Base-by-base conservation (phyloP, 1,140 invertebrate genomes). In the Diabrotica virgifera region DNA sequence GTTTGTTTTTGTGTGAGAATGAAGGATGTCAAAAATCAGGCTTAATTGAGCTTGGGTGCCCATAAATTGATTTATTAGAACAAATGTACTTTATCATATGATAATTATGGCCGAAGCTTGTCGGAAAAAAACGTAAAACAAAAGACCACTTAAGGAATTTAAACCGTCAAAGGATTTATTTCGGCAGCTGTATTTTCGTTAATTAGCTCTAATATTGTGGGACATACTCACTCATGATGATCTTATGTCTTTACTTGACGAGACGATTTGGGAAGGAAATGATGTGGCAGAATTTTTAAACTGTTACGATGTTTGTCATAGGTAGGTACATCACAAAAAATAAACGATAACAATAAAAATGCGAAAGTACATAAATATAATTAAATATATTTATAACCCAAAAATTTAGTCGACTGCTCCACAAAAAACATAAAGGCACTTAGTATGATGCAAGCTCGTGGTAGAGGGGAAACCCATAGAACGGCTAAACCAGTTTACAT, bases 31-130 rank as follows among this genome's bases (percentile, higher is more conserved):
- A 46, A 46, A 46, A 46, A 46, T 46, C 40, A 46, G 40, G n/a
- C 40, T 46, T 46, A 46, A 46, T 46, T 46, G n/a, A 46, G 24
- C 40, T n/a, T n/a, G 40, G 40, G 8, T 46, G 8, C 40, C n/a
- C n/a, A 46, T 46, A 46, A 46, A 46, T 46, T 46, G 40, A 46
- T 46, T 46, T 46, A 46, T 46, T 46, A 46, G 40, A 46, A 46
- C 40, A 46, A 46, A 46, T 46, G 40, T 46, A 8, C n/a, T 46
- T 46, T 46, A 46, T 46, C 40, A 46, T 46, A 46, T 46, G 40
- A 46, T 46, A 46, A 46, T 46, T 46, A 46, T n/a, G 24, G 24
- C 24, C 24, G 24, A 24, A 24, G 24, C 24, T 24, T n/a, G 40
- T 46, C 40, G 40, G 40, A n/a, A 46, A 46, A 46, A 46, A 46